Evolutionary conservation across 2,888 invertebrate species (phyloP).

Genomic region (Sinhomidia bicolor): DNA sequence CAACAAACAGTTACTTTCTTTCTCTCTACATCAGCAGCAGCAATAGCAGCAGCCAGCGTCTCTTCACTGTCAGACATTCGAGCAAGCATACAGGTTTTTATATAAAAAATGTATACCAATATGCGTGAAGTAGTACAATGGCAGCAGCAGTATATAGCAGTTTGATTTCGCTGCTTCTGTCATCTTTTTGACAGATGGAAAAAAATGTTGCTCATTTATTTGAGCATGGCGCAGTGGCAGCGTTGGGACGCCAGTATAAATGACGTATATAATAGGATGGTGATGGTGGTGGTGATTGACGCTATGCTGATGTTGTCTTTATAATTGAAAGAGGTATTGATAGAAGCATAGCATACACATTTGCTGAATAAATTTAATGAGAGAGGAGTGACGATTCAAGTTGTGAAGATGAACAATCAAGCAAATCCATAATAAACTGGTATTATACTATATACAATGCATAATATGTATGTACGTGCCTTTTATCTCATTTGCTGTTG

Average conservation of each 20-base stretch:
- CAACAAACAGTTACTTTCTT: neutral
- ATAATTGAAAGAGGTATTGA: neutral
- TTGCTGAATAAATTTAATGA: conserved; percentile 21
- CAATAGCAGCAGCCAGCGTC: neutral
- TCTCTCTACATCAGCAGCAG: neutral
- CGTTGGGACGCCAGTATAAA: conserved; percentile 16
- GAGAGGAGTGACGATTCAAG: conserved; percentile 40
- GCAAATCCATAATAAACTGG: conserved; percentile 34
- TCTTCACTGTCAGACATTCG: neutral
- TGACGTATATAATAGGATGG: neutral
- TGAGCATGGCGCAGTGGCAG: neutral
- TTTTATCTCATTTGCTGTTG: neutral
- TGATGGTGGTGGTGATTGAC: neutral
- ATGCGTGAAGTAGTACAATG: neutral
- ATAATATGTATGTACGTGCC: conserved; percentile 13
- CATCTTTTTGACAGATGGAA: conserved; percentile 65
- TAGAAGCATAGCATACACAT: neutral
- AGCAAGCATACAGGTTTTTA: conserved; percentile 5
- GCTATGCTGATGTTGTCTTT: neutral
- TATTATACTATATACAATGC: too few relatives aligned
- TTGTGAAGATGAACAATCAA: conserved; percentile 41
- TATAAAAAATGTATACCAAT: neutral
- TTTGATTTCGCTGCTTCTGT: neutral
- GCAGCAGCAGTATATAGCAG: neutral
- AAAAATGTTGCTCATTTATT: neutral